Base-by-base conservation (phyloP, 1,140 invertebrate genomes). In the Drosophila subobscura region DNA sequence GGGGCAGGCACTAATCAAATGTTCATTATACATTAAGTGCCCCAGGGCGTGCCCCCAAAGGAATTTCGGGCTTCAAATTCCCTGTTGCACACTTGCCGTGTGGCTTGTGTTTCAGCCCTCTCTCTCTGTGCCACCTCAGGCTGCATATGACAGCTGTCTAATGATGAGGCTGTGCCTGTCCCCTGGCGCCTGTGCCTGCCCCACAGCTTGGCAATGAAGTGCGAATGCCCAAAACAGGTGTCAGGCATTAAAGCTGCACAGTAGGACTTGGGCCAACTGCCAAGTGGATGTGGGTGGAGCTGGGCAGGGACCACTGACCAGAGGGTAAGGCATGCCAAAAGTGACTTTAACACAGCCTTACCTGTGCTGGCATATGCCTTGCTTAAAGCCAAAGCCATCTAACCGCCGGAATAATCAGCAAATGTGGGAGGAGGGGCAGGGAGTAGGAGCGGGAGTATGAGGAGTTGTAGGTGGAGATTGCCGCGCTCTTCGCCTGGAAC, bases 141-240 rank as follows among this genome's bases (percentile, higher is more conserved):
- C 59, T 74, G 71, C 71, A 65, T 74, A 65, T 74, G 70, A 74
- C 71, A 74, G 70, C 46, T 74, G 71, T 74, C 71, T 74, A 73
- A 74, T 74, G 71, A 74, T 57, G 22, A 14, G 59, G 70, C 37
- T 20, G 33, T 37, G 1, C 8, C 8, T 20, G 29, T 41, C 40
- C 16, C 14, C 16, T 20, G 16, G 16, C 16, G 16, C 16, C 37
- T 20, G 33, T 37, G 1, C 8, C 8, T 20, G 29, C 23, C 40
- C 16, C 14, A 20, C 16, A 20, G 16, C 16, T 27, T 49, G 44
- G 54, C 68, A 65, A 67, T 67, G 61, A 75, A 67, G 72, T 77
- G 77, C 71, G 68, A 81, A 71, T 86, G 77, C 63, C 61, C 49
- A 44, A 44, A 77, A 77, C 73, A 85, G 77, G 81, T 86, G 77